Conservation (phyloP, 2,113 vertebrate species). For the Phalacrocorax brasilianus region DNA sequence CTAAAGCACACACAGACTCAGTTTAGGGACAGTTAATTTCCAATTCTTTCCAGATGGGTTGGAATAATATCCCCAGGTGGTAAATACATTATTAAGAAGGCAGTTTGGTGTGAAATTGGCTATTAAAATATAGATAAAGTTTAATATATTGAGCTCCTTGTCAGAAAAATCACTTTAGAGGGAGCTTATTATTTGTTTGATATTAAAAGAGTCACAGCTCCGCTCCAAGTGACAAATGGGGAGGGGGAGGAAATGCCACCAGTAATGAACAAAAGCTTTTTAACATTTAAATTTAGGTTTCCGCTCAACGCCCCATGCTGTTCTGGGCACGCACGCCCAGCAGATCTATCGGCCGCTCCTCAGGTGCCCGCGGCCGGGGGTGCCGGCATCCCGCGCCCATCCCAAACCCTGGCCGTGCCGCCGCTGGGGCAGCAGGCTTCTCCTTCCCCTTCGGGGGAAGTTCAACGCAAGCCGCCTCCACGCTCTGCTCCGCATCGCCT, state of each 20-base stretch:
- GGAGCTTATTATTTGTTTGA: constrained; percentile 87
- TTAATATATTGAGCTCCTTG: constrained; percentile 88
- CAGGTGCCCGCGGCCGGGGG: background rate
- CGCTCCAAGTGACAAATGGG: constrained; percentile 80
- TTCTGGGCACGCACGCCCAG: background rate
- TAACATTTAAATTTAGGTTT: constrained; percentile 83
- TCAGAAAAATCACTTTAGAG: constrained; percentile 87
- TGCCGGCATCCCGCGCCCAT: rapidly evolving
- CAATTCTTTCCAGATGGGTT: constrained; percentile 86
- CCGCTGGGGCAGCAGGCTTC: rapidly evolving
- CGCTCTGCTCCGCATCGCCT: background rate
- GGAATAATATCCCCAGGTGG: constrained; percentile 87
- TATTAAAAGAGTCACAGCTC: constrained; percentile 86
- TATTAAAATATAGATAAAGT: constrained; percentile 90
- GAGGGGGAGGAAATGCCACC: constrained; percentile 73
- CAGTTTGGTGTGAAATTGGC: constrained; percentile 89
- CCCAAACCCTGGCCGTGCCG: background rate
- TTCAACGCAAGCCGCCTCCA: background rate
- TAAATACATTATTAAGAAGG: constrained; percentile 88
- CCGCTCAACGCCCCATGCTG: constrained; percentile 20
- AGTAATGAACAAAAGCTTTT: constrained; percentile 82
- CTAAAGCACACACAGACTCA: constrained; percentile 75
- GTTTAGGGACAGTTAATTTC: constrained; percentile 87
- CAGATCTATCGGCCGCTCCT: background rate
- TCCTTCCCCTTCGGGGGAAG: background rate